A percentile compares a stretch with the other conserved stretches of the same genome.
These are phyloP conservation scores for Syritta pipiens DNA, from an alignment of 2,888 invertebrate species.

Conservation along the genomic window DNA sequence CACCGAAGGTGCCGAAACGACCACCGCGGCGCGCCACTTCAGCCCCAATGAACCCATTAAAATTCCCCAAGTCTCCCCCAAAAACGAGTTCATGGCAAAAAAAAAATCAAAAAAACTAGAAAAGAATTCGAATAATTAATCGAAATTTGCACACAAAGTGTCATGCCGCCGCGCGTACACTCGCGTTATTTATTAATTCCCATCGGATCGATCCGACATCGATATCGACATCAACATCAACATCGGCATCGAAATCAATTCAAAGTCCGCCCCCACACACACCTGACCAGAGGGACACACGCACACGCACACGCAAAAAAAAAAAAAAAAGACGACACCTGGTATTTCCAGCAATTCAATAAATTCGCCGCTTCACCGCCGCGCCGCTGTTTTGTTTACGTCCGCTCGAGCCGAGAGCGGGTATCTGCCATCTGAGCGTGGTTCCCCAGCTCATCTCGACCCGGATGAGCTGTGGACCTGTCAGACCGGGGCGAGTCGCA, in stretches of 20 bases:
- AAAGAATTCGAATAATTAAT: conserved; percentile 30
- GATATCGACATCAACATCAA: no score
- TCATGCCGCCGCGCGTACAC: conserved; percentile 16
- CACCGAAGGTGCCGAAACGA: no score
- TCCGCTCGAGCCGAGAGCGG: conserved; percentile 28
- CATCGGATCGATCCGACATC: no score
- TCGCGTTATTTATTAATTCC: conserved; percentile 52
- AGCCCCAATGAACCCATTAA: no score
- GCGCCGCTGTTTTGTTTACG: conserved; percentile 52
- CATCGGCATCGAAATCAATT: conserved; percentile 48
- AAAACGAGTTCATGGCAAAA: no score
- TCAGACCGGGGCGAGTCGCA: conserved; percentile 40
- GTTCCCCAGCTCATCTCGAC: conserved; percentile 37
- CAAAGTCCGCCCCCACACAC: conserved; percentile 58
- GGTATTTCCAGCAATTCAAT: conserved; percentile 65
- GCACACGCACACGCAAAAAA: conserved; percentile 18
- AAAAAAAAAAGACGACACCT: conserved; percentile 57
- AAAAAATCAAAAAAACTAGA: not conserved
- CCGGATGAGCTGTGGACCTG: conserved; percentile 58
- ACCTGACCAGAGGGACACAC: not conserved
- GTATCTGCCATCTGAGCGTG: conserved; percentile 31
- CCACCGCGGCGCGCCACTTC: no score
- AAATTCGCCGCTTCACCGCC: conserved; percentile 53
- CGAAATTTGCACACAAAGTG: conserved; percentile 55
- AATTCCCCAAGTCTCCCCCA: no score